A percentile compares a stretch with the other conserved stretches of the same genome.
Evolutionary conservation across 30 jellyfish, hydroid and myxozoan species (phyloP).

Genomic region (Catostylus mosaicus): DNA sequence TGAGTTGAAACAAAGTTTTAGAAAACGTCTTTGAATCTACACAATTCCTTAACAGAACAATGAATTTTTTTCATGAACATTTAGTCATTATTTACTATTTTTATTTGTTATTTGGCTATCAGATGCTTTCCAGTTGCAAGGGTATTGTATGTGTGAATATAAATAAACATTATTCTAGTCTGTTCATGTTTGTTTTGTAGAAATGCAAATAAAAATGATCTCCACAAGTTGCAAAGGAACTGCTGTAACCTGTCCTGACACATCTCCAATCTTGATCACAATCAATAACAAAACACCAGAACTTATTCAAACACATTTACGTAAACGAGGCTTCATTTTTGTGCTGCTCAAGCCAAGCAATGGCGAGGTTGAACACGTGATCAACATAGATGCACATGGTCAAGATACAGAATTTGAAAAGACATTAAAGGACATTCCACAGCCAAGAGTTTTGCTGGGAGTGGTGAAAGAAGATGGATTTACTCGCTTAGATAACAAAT

Average conservation of each 20-base stretch:
- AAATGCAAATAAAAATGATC: not conserved
- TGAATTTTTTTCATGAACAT: too few relatives aligned
- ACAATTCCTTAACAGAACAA: too few relatives aligned
- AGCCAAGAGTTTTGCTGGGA: slow-evolving; percentile 14
- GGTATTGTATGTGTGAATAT: too few relatives aligned
- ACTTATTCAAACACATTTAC: not conserved
- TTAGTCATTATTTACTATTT: too few relatives aligned
- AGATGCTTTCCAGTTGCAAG: too few relatives aligned
- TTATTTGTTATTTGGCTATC: too few relatives aligned
- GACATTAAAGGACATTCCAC: not conserved
- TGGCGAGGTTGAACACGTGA: slow-evolving; percentile 5
- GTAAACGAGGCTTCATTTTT: slow-evolving; percentile 14
- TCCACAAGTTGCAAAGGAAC: slow-evolving; percentile 15
- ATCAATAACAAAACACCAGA: not conserved
- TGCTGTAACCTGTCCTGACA: not conserved
- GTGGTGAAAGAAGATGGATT: slow-evolving; percentile 20
- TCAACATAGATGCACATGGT: slow-evolving; percentile 6
- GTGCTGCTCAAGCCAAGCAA: slow-evolving; percentile 3
- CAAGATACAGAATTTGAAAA: not conserved
- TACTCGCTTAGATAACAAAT: not conserved
- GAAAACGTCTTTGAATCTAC: too few relatives aligned
- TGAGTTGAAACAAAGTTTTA: too few relatives aligned
- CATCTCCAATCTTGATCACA: not conserved
- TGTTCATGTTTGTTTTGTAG: too few relatives aligned
- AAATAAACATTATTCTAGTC: too few relatives aligned